Percentiles rank a stretch among this genome's conserved stretches.
Evolutionary conservation across 92 coral and sea anemone genomes (phyloP).

Genomic region (Epizoanthus scotinus): DNA sequence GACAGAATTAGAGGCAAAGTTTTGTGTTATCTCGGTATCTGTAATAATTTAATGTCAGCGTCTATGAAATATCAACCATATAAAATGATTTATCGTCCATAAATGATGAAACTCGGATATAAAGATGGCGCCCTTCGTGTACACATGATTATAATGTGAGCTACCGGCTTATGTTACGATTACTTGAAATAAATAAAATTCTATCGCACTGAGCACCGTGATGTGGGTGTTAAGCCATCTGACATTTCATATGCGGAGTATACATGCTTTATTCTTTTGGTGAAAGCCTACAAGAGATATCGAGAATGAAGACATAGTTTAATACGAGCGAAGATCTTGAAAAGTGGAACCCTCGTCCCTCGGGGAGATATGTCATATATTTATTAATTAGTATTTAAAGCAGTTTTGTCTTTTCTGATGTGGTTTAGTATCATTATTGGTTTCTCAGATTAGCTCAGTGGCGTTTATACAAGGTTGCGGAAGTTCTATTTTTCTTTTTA

Average conservation of each 20-base stretch:
- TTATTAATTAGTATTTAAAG: no score
- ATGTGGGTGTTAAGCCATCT: not conserved
- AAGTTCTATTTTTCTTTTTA: no score
- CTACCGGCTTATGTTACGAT: not conserved
- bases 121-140: conserved; percentile 23
- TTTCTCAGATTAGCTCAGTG: no score
- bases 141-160: no score
- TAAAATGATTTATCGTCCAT: not conserved
- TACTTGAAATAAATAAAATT: not conserved
- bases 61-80: not conserved
- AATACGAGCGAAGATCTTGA: not conserved
- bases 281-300: not conserved
- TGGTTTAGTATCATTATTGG: no score
- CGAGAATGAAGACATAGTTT: no score
- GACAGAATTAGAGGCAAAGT: not conserved
- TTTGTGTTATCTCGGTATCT: not conserved
- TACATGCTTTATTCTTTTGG: not conserved
- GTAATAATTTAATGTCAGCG: not conserved
- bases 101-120: not conserved
- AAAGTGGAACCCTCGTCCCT: no score
- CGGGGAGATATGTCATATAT: no score
- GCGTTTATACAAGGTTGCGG: no score
- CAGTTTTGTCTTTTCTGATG: no score
- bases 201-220: not conserved
- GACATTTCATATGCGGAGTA: not conserved